A percentile compares a stretch with the other conserved stretches of the same genome.
phyloP scores from a whole-genome alignment of 2,113 vertebrate species.

The Columba livia region DNA sequence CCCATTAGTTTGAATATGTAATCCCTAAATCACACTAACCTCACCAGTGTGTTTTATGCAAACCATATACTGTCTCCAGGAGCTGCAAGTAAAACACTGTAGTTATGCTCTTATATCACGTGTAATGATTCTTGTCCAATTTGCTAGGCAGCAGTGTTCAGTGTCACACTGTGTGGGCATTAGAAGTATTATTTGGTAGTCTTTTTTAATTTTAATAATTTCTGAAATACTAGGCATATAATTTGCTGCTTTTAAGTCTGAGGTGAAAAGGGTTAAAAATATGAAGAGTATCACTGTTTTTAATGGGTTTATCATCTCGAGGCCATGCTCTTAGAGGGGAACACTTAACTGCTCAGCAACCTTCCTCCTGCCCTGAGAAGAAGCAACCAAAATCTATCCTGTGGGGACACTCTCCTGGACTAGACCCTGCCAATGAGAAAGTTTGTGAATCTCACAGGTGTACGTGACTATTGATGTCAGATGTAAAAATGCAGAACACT shows the following conservation, averaged over 20 bases:
- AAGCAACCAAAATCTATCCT: background rate
- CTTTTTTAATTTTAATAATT: conserved; percentile 19
- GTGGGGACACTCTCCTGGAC: background rate
- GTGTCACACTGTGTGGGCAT: conserved; percentile 40
- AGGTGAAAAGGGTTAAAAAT: background rate
- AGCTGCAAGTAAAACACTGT: conserved; percentile 7
- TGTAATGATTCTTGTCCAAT: conserved; percentile 14
- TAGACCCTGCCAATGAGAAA: background rate
- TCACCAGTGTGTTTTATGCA: background rate
- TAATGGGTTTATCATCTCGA: background rate
- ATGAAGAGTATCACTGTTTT: background rate
- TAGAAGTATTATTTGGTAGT: conserved; percentile 15
- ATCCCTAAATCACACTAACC: background rate
- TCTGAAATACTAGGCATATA: conserved; percentile 9
- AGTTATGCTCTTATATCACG: background rate
- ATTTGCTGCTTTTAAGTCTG: conserved; percentile 16
- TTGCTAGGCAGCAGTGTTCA: conserved; percentile 22
- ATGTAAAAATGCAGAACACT: background rate
- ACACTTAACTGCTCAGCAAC: background rate
- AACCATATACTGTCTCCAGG: background rate
- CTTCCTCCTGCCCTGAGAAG: background rate
- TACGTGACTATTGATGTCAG: background rate
- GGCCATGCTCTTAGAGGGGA: background rate
- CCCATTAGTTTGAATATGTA: background rate
- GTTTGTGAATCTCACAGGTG: background rate